These are phyloP conservation scores for Acrobasis suavella DNA, from an alignment of 2,888 invertebrate genomes.

Conservation along the genomic window DNA sequence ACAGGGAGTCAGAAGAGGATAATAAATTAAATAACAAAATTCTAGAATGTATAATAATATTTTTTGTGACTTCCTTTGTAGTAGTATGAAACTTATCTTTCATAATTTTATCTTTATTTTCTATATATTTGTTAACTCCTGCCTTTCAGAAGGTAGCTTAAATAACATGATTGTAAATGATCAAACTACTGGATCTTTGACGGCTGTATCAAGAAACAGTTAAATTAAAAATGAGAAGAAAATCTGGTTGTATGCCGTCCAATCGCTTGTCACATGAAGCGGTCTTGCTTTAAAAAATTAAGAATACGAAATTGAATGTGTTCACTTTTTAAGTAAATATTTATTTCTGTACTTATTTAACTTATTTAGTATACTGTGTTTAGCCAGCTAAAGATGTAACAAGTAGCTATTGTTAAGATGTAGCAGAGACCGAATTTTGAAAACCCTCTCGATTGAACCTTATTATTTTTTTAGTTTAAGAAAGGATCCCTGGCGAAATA, in stretches of 20 bases:
- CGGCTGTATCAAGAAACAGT: conserved; percentile 26
- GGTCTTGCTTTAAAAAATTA: conserved; percentile 53
- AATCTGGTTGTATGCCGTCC: conserved; percentile 58
- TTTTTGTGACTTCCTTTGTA: background rate
- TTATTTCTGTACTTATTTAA: conserved; percentile 14
- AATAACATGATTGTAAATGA: no score
- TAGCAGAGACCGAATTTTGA: background rate
- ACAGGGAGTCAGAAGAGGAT: conserved; percentile 51
- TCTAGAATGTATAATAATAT: background rate
- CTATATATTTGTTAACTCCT: no score
- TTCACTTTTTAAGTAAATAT: conserved; percentile 48
- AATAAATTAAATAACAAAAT: conserved; percentile 30
- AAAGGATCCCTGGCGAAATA: no score
- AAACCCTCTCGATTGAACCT: background rate
- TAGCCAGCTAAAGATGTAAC: background rate
- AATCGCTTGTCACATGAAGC: conserved; percentile 50
- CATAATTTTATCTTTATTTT: no score
- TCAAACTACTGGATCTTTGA: background rate
- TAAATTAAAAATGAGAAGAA: conserved; percentile 23
- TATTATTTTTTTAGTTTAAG: background rate
- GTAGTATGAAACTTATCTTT: background rate
- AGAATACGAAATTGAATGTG: conserved; percentile 56
- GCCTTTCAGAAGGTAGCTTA: no score
- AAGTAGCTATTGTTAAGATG: background rate
- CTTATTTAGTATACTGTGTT: background rate